Evolutionary conservation across 2,797 vertebrate genomes (phyloP), one percentile per base, ranked within the genome.

Genomic region (Podarcis siculus): DNA sequence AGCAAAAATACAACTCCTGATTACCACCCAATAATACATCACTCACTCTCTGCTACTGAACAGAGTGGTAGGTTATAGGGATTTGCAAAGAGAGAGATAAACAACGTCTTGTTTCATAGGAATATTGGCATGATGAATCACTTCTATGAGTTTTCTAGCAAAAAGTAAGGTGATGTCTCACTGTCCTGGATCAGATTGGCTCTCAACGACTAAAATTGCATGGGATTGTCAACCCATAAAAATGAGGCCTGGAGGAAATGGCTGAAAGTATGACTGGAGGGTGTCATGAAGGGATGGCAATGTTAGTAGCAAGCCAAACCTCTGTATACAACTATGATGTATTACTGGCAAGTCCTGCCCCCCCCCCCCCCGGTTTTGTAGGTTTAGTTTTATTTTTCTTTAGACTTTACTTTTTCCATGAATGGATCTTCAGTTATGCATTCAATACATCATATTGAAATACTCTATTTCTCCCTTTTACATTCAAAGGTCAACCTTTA

Each of bases 401-500:
- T 66, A 39, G 69, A 85, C 39, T 85, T 85, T 76, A 76, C 71
- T 81, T 85, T 81, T 69, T 81, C 39, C 69, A 69, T 85, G 79
- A 83, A 79, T 88, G 67, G 83, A 86, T 91, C 58, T 23, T 90
- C 84, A 94, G 73, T 91, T 94, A 94, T 93, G 85, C 72, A 86
- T 84, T 93, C 87, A 89, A 79, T 73, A 79, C 23, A 19, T 89
- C 83, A 25, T 89, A 73, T 2, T 69, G 82, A 93, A 93, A 79
- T 58, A 83, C 58, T 77, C 27, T 1, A 69, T 37, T 35, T 94
- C 95, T 96, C 77, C 35, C 49, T 93, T 93, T 86, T 78, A 90
- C 92, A 92, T 27, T 42, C 81, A 87, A 88, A 93, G 91, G 69
- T 42, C 72, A 94, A 35, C 30, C 10, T 92, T 92, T 90, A 55